Conservation (phyloP, 2,888 invertebrate species). For the Eupithecia subumbrata region DNA sequence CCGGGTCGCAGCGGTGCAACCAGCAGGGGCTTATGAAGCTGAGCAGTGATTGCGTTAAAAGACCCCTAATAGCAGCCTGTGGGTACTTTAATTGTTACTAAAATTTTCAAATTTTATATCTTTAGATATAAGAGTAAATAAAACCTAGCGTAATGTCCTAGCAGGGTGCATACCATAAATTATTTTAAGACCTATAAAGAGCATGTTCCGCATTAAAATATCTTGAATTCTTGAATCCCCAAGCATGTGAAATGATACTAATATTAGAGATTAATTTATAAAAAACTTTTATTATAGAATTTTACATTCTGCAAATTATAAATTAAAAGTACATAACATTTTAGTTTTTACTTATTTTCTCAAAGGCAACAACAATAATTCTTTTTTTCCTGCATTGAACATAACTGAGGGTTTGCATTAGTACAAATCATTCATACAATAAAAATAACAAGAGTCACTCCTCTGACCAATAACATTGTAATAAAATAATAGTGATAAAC, state of each 20-base stretch:
- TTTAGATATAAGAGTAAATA: no score
- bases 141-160: no score
- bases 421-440: constrained; percentile 48
- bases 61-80: no score
- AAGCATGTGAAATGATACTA: constrained; percentile 10
- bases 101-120: no score
- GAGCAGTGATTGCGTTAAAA: no score
- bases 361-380: constrained; percentile 19
- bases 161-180: no score
- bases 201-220: no score
- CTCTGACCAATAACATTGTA: constrained; percentile 68
- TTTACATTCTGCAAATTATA: constrained; percentile 44
- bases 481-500: constrained; percentile 52
- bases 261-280: constrained; percentile 31
- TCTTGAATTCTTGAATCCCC: no score
- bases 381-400: constrained; percentile 17
- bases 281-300: constrained; percentile 63
- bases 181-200: no score
- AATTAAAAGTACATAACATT: constrained; percentile 36
- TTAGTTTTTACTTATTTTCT: constrained; percentile 46
- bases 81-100: no score
- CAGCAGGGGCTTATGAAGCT: no score
- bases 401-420: constrained; percentile 18
- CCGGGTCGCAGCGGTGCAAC: no score
- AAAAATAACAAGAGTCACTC: constrained; percentile 66